Conservation (phyloP, 2,113 vertebrate species). For the Eulemur macaco region DNA sequence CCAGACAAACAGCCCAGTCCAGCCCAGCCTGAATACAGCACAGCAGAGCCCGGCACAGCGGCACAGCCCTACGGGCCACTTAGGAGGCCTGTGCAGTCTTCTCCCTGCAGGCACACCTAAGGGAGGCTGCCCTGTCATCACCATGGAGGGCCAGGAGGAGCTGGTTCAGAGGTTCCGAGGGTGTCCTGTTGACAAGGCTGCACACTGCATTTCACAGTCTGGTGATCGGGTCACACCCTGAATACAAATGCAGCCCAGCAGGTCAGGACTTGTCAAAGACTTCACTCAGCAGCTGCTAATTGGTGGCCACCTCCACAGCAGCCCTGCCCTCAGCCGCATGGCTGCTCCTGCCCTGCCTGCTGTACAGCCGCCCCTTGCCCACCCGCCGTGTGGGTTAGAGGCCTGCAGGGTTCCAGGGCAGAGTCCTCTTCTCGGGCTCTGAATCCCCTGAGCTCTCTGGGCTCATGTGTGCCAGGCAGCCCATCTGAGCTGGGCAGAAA, state of each 20-base stretch:
- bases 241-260: background rate
- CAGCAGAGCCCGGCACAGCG: background rate
- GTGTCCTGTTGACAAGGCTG: background rate
- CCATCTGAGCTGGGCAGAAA: rapidly evolving
- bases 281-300: slow-evolving; percentile 30
- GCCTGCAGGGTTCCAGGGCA: background rate
- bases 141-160: background rate
- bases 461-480: background rate
- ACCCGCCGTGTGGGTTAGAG: background rate
- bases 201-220: background rate
- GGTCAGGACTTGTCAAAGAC: slow-evolving; percentile 35
- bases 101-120: background rate
- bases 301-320: background rate
- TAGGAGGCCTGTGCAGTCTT: background rate
- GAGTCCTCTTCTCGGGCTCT: too few species aligned
- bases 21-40: background rate
- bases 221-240: background rate
- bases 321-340: background rate
- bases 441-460: background rate
- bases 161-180: background rate
- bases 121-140: background rate
- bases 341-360: background rate
- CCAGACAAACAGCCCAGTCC: background rate
- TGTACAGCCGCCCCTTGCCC: rapidly evolving
- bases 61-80: rapidly evolving